Evolutionary conservation across 2,113 vertebrate species (phyloP).

Genomic region (Amblyopsis rosae): DNA sequence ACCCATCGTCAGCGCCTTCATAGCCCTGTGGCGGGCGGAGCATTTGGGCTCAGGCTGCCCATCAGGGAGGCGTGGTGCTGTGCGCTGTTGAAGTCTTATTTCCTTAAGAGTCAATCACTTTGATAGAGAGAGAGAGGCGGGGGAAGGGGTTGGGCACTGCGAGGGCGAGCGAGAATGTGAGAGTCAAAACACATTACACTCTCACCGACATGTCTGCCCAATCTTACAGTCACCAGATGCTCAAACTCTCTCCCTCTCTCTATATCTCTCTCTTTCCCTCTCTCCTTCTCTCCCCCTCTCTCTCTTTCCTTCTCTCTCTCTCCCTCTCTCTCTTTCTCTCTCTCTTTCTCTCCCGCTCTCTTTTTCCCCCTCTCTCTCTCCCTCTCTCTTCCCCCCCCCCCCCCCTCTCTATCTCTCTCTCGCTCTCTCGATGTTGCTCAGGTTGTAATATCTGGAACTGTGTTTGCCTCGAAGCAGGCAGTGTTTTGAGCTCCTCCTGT

Average conservation of each 20-base stretch:
- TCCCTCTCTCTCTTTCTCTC: not conserved
- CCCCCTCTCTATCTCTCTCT: not conserved
- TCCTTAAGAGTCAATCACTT: slow-evolving; percentile 49
- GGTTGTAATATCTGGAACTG: slow-evolving; percentile 11
- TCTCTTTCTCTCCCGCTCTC: not conserved
- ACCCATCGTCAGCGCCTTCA: not conserved
- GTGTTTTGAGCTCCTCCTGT: slow-evolving; percentile 10
- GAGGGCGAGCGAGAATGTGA: slow-evolving; percentile 27
- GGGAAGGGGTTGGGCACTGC: not conserved
- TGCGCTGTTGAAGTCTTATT: slow-evolving; percentile 47
- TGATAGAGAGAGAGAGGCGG: not conserved
- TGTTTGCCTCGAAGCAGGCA: slow-evolving; percentile 13
- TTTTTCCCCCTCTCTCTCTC: slow-evolving; percentile 6
- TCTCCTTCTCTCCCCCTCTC: not conserved
- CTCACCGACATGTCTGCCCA: slow-evolving; percentile 22
- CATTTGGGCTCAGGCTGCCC: slow-evolving; percentile 10
- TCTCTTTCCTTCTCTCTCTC: not conserved
- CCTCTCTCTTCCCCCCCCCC: not conserved
- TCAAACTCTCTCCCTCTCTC: not conserved
- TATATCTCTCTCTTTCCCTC: not conserved
- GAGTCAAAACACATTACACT: slow-evolving; percentile 50
- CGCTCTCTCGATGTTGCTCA: not conserved
- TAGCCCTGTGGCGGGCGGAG: slow-evolving; percentile 1
- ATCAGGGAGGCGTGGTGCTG: slow-evolving; percentile 33
- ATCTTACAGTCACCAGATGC: slow-evolving; percentile 15